phyloP scores from a whole-genome alignment of 1,140 invertebrate species.

The Anthonomus grandis region DNA sequence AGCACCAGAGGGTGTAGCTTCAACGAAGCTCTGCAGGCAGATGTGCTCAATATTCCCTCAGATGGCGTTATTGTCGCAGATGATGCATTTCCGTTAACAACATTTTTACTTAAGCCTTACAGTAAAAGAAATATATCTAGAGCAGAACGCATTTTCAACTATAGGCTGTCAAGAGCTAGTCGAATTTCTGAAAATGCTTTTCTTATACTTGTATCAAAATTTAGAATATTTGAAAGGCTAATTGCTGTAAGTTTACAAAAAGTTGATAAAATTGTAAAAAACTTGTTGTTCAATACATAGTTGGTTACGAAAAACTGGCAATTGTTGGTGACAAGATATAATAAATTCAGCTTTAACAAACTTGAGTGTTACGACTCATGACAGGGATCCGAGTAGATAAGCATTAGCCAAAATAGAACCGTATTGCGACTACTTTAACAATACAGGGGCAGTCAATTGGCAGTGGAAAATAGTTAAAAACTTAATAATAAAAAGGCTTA shows the following conservation, averaged over 20 bases:
- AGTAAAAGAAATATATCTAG: slow-evolving; percentile 35
- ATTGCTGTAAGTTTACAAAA: slow-evolving; percentile 14
- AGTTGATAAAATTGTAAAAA: slow-evolving; percentile 19
- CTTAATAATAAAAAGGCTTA: not conserved
- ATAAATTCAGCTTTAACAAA: slow-evolving; percentile 11
- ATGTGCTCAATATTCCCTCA: slow-evolving; percentile 36
- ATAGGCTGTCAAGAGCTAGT: slow-evolving; percentile 44
- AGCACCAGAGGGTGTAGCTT: slow-evolving; percentile 41
- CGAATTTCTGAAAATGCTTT: slow-evolving; percentile 42
- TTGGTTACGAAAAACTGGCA: slow-evolving; percentile 15
- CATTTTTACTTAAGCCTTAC: slow-evolving; percentile 54
- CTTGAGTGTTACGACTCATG: slow-evolving; percentile 4
- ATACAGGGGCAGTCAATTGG: slow-evolving; percentile 8
- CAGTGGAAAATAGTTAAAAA: slow-evolving; percentile 7
- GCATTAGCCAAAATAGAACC: not conserved
- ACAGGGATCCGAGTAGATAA: slow-evolving; percentile 1
- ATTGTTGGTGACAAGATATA: slow-evolving; percentile 8
- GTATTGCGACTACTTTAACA: slow-evolving; percentile 12
- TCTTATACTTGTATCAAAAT: slow-evolving; percentile 32
- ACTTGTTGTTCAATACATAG: slow-evolving; percentile 21
- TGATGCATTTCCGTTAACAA: too few species aligned
- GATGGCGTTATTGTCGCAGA: slow-evolving; percentile 49
- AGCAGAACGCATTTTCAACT: slow-evolving; percentile 48
- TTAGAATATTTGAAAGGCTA: slow-evolving; percentile 22
- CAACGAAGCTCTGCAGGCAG: slow-evolving; percentile 7